These are phyloP conservation scores for Gobiocypris rarus DNA, from an alignment of 2,113 vertebrate species.

Conservation along the genomic window DNA sequence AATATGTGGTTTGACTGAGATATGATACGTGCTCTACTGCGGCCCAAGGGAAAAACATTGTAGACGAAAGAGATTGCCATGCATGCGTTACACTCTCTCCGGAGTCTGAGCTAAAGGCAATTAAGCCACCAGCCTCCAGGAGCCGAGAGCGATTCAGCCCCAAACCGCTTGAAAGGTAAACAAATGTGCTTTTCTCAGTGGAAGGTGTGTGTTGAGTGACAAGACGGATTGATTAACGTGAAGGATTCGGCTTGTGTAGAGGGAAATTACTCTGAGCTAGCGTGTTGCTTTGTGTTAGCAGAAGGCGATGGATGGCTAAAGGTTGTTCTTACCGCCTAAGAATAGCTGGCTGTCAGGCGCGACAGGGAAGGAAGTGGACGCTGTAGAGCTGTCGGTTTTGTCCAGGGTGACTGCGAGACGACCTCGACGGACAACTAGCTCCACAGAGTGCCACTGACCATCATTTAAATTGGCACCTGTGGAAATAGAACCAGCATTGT, in stretches of 20 bases:
- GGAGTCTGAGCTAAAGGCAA: conserved; percentile 51
- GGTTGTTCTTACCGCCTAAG: conserved; percentile 83
- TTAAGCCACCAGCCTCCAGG: conserved; percentile 43
- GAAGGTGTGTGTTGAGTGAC: neutral
- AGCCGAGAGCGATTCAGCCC: neutral
- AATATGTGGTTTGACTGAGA: neutral
- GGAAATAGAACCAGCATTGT: neutral
- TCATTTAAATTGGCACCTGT: conserved; percentile 84
- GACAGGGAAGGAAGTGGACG: conserved; percentile 72
- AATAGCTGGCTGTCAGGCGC: conserved; percentile 75
- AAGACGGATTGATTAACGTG: conserved; percentile 29
- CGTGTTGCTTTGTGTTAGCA: neutral
- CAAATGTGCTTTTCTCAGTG: conserved; percentile 30
- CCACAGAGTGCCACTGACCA: conserved; percentile 90
- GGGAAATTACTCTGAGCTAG: conserved; percentile 28
- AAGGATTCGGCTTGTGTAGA: conserved; percentile 10
- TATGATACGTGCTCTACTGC: neutral
- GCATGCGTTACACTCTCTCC: neutral
- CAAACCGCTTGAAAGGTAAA: conserved; percentile 39
- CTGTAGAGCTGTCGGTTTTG: conserved; percentile 66
- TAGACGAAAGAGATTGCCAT: neutral
- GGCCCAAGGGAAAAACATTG: neutral
- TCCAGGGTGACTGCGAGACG: conserved; percentile 82
- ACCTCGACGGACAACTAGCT: conserved; percentile 77
- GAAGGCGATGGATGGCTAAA: neutral